phyloP scores from a whole-genome alignment of 1,140 invertebrate species.

The Papilio aristodemus region DNA sequence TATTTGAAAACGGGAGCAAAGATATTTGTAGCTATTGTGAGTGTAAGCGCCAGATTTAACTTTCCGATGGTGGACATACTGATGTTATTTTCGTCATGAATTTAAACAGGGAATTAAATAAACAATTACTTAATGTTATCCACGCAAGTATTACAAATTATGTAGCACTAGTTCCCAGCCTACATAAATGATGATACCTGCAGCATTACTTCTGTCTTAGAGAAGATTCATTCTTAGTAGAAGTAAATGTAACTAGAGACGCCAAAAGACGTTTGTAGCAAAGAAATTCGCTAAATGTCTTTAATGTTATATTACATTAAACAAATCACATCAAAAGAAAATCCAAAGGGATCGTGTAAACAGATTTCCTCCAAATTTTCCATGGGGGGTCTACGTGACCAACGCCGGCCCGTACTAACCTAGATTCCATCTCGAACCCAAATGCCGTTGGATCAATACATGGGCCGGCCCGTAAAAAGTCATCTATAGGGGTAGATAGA shows the following conservation, averaged over 20 bases:
- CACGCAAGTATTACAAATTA: too few species aligned
- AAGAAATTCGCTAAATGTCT: neutral
- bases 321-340: constrained; percentile 14
- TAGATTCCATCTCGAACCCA: constrained; percentile 61
- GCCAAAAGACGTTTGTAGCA: neutral
- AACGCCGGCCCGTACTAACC: constrained; percentile 53
- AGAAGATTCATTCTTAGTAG: too few species aligned
- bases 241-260: neutral
- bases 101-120: too few species aligned
- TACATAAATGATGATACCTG: too few species aligned
- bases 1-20: constrained; percentile 26
- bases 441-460: constrained; percentile 69
- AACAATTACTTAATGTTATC: too few species aligned
- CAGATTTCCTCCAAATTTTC: constrained; percentile 36
- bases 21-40: constrained; percentile 17
- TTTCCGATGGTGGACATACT: constrained; percentile 4
- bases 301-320: neutral
- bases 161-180: too few species aligned
- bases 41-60: constrained; percentile 9
- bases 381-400: constrained; percentile 46
- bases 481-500: constrained; percentile 61
- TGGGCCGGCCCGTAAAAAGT: constrained; percentile 65
- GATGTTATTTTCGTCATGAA: neutral
- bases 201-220: too few species aligned
- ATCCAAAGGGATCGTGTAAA: neutral